Conservation (phyloP, 2,888 invertebrate species). For the Lithophane semibrunnea region DNA sequence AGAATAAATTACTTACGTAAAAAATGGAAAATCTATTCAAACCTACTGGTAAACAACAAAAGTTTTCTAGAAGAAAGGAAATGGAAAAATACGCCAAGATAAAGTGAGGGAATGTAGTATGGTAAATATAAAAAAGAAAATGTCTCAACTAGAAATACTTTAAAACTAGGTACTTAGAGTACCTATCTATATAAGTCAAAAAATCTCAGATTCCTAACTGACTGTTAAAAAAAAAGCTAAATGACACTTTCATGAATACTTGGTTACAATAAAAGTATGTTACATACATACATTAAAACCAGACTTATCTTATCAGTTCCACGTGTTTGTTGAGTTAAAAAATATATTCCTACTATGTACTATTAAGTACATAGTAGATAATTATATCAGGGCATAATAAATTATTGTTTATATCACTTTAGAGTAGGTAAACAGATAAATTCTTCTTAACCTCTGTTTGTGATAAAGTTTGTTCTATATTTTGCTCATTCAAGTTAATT, state of each 20-base stretch:
- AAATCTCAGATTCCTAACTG: not conserved
- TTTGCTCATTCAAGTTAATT: not conserved
- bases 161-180: not conserved
- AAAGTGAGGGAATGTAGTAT: not conserved
- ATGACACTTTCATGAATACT: not conserved
- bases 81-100: not conserved
- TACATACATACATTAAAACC: not conserved
- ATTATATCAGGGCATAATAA: not conserved
- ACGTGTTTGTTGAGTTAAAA: not conserved
- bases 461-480: slow-evolving; percentile 1
- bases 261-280: not conserved
- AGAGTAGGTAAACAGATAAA: not conserved
- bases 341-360: not conserved
- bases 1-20: not conserved
- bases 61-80: not conserved
- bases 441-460: not conserved
- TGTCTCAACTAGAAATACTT: not conserved
- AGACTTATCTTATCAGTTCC: not conserved
- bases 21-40: not conserved
- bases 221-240: not conserved
- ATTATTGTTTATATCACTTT: not conserved
- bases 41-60: not conserved
- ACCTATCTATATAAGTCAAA: not conserved
- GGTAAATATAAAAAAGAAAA: not conserved
- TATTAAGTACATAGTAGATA: no score